phyloP scores from a whole-genome alignment of 1,140 invertebrate species.

The Apolygus lucorum region DNA sequence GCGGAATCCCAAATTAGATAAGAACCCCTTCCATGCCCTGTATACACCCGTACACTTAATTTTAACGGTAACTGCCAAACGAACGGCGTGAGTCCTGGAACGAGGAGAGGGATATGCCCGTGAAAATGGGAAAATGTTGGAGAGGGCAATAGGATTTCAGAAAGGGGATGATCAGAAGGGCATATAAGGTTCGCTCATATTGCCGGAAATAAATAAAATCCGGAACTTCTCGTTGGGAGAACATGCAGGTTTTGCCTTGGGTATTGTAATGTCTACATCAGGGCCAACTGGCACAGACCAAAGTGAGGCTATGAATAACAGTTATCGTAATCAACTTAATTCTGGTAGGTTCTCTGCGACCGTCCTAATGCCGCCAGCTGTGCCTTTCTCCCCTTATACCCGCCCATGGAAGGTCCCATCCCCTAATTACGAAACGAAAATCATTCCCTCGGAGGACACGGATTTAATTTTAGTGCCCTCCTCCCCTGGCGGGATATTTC shows the following conservation, averaged over 20 bases:
- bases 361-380: slow-evolving; percentile 18
- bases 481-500: neutral
- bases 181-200: slow-evolving; percentile 2
- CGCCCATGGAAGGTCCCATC: neutral
- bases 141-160: neutral
- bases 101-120: slow-evolving; percentile 1
- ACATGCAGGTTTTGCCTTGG: slow-evolving; percentile 1
- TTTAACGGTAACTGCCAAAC: slow-evolving; percentile 7
- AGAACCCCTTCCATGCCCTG: too few relatives aligned
- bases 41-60: neutral
- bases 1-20: slow-evolving; percentile 7
- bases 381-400: neutral
- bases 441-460: slow-evolving; percentile 1
- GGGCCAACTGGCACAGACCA: slow-evolving; percentile 16
- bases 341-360: slow-evolving; percentile 12
- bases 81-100: too few relatives aligned
- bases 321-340: slow-evolving; percentile 24
- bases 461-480: slow-evolving; percentile 19
- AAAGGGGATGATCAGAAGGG: neutral
- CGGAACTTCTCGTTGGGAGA: slow-evolving; percentile 1
- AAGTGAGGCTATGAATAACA: slow-evolving; percentile 18
- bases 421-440: slow-evolving; percentile 22
- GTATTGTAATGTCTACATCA: slow-evolving; percentile 8
- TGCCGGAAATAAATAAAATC: slow-evolving; percentile 24
- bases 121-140: neutral